Base-by-base conservation (phyloP, 2,113 vertebrate species). In the Ciconia stormi region DNA sequence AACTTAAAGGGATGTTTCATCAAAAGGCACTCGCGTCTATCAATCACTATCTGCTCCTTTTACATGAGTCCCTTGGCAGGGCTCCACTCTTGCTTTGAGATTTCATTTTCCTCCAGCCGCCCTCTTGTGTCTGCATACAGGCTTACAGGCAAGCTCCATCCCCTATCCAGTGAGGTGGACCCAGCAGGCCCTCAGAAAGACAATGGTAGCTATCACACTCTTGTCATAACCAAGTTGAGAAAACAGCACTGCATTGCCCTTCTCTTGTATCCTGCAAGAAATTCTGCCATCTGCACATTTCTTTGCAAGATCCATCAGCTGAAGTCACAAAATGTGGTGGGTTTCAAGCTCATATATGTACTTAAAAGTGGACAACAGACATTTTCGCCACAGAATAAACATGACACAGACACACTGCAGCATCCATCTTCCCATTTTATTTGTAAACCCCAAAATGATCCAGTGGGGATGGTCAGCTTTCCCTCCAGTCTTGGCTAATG, bases 351-450 rank as follows among this genome's bases (percentile, higher is more conserved):
- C 4, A 1, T 11, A 2, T 5, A n/a, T 4, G 5, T 50, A 42
- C 46, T 71, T 25, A 7, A 7, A 56, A 52, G 47, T 7, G 12
- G 63, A n/a, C 21, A 52, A 78, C 32, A 34, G 22, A 52, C 30
- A 42, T 47, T 79, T 61, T 13, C 63, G 19, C 11, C 40, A 50
- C n/a, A 46, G 30, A 96, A 72, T n/a, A 93, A 93, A 87, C 32
- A 82, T 3, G 27, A 93, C 82, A 77, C 72, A 94, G 44, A 66
- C 50, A 81, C 38, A 6, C 49, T 36, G 63, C 40, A 14, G 1
- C 7, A 4, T 76, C 52, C 69, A 91, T 82, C 87, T 94, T 89
- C 92, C 87, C 69, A 42, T 85, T 97, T 97, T 98, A 97, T 98
- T 95, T 95, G 62, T 63, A 73, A 91, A 71, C 34, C 38, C 40